phyloP scores from a whole-genome alignment of 2,797 vertebrate species.

The Cyprinodon diabolis region DNA sequence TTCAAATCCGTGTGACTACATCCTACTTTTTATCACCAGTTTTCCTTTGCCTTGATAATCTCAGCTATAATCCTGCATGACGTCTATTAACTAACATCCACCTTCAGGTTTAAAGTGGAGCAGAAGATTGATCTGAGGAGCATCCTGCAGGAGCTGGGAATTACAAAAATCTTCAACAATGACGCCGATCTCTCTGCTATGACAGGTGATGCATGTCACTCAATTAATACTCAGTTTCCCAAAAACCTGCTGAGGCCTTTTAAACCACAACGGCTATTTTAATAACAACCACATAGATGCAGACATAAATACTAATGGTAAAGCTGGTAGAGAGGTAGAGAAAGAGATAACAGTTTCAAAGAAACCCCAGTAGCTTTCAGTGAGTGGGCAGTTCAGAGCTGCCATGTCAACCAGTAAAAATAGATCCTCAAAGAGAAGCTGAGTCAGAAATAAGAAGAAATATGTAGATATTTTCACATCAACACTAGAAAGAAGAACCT shows the following conservation, averaged over 20 bases:
- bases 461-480: conserved; percentile 4
- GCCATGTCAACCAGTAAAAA: conserved; percentile 62
- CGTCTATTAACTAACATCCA: neutral
- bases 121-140: conserved; percentile 92
- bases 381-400: conserved; percentile 55
- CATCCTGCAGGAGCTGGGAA: conserved; percentile 88
- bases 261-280: neutral
- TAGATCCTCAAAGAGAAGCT: conserved; percentile 48
- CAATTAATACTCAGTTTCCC: neutral
- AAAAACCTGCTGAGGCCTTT: neutral
- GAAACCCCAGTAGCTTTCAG: conserved; percentile 75
- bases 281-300: neutral
- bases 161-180: conserved; percentile 89
- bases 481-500: neutral
- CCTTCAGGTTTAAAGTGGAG: conserved; percentile 92
- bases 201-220: conserved; percentile 82
- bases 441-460: conserved; percentile 2
- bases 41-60: neutral
- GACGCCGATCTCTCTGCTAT: conserved; percentile 93
- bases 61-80: neutral
- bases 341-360: conserved; percentile 40
- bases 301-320: neutral
- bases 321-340: conserved; percentile 35
- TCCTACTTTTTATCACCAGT: neutral
- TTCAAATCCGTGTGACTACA: neutral